Evolutionary conservation across 2,888 invertebrate genomes (phyloP).

Genomic region (Cheilosia grossa): DNA sequence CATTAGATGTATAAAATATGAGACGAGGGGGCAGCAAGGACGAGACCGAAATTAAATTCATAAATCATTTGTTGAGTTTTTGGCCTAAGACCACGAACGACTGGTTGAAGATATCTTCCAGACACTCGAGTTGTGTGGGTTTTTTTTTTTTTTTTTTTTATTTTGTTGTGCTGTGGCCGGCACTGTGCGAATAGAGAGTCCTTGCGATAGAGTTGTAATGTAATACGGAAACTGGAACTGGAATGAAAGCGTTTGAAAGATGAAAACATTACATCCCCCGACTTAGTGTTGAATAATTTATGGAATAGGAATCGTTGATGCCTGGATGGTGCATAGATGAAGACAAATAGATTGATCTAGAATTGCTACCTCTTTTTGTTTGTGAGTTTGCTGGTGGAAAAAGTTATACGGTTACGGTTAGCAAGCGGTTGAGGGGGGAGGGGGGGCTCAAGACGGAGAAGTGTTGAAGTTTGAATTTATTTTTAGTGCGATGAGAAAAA

Average conservation of each 20-base stretch:
- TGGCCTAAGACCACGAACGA: slow-evolving; percentile 56
- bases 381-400: slow-evolving; percentile 17
- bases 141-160: not conserved
- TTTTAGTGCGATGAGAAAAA: slow-evolving; percentile 49
- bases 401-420: slow-evolving; percentile 8
- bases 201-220: slow-evolving; percentile 30
- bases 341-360: slow-evolving; percentile 70
- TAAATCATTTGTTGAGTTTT: slow-evolving; percentile 72
- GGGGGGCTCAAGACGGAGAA: not conserved
- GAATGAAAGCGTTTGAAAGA: slow-evolving; percentile 43
- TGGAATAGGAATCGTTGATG: slow-evolving; percentile 63
- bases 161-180: too few relatives aligned
- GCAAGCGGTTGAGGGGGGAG: not conserved
- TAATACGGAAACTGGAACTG: not conserved
- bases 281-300: slow-evolving; percentile 69
- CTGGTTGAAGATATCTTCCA: slow-evolving; percentile 46
- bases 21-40: slow-evolving; percentile 27
- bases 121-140: slow-evolving; percentile 26
- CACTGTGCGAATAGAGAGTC: not conserved
- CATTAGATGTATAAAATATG: slow-evolving; percentile 72
- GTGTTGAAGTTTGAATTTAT: slow-evolving; percentile 42
- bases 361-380: slow-evolving; percentile 20
- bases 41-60: slow-evolving; percentile 70
- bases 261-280: slow-evolving; percentile 57
- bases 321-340: slow-evolving; percentile 67